Evolutionary conservation across 2,113 vertebrate species (phyloP).

Genomic region (Coptodon bakossiorum): DNA sequence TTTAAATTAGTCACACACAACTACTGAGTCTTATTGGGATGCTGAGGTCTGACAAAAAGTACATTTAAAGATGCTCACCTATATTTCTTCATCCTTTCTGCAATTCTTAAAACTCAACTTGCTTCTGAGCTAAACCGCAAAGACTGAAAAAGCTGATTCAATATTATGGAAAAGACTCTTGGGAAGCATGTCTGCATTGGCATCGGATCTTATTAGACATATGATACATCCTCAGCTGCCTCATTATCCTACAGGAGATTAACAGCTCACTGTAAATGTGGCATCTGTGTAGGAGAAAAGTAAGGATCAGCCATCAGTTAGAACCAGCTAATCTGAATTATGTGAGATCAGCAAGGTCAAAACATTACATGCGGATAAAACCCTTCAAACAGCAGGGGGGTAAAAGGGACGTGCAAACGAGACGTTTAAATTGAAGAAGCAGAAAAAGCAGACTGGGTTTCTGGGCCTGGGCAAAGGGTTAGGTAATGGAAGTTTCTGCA

Average conservation of each 20-base stretch:
- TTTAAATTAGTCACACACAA: slow-evolving; percentile 28
- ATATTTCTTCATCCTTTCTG: neutral
- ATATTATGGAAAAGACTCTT: neutral
- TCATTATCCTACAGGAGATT: slow-evolving; percentile 38
- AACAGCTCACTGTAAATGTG: slow-evolving; percentile 4
- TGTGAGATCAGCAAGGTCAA: slow-evolving; percentile 2
- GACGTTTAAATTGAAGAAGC: neutral
- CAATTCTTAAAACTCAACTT: neutral
- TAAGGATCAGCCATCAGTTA: slow-evolving; percentile 5
- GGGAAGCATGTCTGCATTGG: neutral
- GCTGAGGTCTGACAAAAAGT: neutral
- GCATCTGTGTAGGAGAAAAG: slow-evolving; percentile 24
- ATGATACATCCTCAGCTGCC: slow-evolving; percentile 11
- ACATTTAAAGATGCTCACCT: neutral
- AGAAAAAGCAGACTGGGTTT: neutral
- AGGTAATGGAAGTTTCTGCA: neutral
- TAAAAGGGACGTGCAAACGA: neutral
- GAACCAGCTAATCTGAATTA: slow-evolving; percentile 14
- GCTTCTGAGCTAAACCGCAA: neutral
- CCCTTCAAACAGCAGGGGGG: neutral
- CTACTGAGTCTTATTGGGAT: neutral
- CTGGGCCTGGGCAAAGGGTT: neutral
- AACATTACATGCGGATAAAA: neutral
- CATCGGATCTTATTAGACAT: slow-evolving; percentile 25
- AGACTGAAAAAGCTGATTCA: slow-evolving; percentile 20